phyloP scores from a whole-genome alignment of 1,140 invertebrate species.

The Pseudomyrmex pallidus region DNA sequence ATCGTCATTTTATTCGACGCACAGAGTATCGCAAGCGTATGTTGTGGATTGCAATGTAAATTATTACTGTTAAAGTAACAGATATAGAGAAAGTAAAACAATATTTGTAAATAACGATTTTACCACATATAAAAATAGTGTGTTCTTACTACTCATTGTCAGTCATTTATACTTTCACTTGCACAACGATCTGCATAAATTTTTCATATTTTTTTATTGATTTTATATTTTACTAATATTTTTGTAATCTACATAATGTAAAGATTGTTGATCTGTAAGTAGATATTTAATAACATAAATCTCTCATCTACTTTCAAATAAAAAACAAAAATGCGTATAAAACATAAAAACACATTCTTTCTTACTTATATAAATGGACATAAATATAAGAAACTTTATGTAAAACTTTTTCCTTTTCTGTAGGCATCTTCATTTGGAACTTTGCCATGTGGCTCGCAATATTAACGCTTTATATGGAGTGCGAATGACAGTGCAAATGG shows the following conservation, averaged over 20 bases:
- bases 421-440: constrained; percentile 31
- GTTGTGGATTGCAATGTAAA: constrained; percentile 37
- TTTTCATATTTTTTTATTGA: background rate
- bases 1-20: background rate
- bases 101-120: background rate
- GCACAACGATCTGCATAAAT: too few species aligned
- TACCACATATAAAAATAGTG: too few species aligned
- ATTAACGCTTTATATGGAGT: constrained; percentile 14
- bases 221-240: too few species aligned
- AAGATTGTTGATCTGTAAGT: too few species aligned
- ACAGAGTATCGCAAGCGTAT: background rate
- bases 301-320: too few species aligned
- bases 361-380: too few species aligned
- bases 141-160: too few species aligned
- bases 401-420: background rate
- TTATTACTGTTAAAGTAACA: background rate
- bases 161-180: background rate
- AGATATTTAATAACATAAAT: too few species aligned
- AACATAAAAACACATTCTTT: background rate
- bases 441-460: constrained; percentile 4
- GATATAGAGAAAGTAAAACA: background rate
- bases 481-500: constrained; percentile 13
- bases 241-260: too few species aligned
- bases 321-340: background rate
- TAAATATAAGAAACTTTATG: background rate